Conservation (phyloP, 2,888 invertebrate species). For the Oligia latruncula region DNA sequence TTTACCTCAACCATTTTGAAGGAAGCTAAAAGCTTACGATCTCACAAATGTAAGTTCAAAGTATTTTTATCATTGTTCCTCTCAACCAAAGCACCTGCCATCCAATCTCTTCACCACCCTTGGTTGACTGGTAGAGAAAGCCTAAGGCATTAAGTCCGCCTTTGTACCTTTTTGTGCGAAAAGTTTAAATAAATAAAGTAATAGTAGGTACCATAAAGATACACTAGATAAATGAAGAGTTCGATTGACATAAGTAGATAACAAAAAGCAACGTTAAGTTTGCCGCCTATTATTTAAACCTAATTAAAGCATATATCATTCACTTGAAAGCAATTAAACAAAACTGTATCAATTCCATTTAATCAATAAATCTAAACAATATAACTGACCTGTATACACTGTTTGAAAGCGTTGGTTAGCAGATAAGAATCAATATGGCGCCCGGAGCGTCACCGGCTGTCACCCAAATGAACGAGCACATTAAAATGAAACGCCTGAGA, state of each 20-base stretch:
- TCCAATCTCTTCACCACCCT: no score
- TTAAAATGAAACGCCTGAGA: conserved; percentile 85
- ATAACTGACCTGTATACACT: conserved; percentile 75
- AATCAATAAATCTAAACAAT: conserved; percentile 71
- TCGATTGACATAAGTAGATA: background rate
- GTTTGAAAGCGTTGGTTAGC: conserved; percentile 75
- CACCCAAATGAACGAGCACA: conserved; percentile 86
- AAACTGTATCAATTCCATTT: conserved; percentile 65
- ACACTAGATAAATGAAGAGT: background rate
- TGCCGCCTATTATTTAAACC: conserved; percentile 11
- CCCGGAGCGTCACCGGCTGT: conserved; percentile 86
- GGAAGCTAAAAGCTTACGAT: background rate
- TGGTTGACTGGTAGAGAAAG: no score
- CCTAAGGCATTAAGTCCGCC: no score
- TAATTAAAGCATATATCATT: conserved; percentile 34
- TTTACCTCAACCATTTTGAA: background rate
- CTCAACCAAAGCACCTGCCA: no score
- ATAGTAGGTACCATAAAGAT: background rate
- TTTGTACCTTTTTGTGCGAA: no score
- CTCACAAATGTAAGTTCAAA: background rate
- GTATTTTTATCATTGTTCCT: no score
- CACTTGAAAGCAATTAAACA: conserved; percentile 46
- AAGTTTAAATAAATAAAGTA: no score
- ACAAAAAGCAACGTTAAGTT: background rate
- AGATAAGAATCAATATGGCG: conserved; percentile 88